Evolutionary conservation across 2,113 vertebrate species (phyloP).

Genomic region (Vimba vimba): DNA sequence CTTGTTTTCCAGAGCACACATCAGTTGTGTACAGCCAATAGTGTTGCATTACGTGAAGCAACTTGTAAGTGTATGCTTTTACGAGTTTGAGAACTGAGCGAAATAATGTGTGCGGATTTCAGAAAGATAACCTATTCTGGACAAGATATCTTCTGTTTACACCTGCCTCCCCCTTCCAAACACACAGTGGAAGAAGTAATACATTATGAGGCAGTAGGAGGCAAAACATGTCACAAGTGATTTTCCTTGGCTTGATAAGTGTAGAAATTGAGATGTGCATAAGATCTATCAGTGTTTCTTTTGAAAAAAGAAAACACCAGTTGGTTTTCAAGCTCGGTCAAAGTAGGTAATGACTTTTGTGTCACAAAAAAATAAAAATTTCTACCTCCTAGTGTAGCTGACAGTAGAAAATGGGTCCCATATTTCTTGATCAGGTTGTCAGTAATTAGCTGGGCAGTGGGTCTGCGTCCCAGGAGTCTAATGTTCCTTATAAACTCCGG

Average conservation of each 20-base stretch:
- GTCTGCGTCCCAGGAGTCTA: constrained; percentile 89
- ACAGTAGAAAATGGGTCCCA: constrained; percentile 95
- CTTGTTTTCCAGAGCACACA: constrained; percentile 62
- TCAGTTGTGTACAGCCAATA: constrained; percentile 50
- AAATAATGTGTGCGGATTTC: constrained; percentile 69
- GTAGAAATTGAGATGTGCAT: constrained; percentile 1
- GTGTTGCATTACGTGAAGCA: constrained; percentile 61
- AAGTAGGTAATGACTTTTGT: constrained; percentile 6
- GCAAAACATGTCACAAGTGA: constrained; percentile 38
- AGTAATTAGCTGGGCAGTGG: constrained; percentile 90
- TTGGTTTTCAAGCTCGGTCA: constrained; percentile 1
- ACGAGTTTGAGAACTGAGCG: constrained; percentile 45
- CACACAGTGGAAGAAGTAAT: constrained; percentile 31
- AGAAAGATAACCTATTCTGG: constrained; percentile 60
- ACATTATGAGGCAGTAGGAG: constrained; percentile 28
- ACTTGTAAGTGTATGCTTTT: constrained; percentile 65
- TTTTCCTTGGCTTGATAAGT: constrained; percentile 27
- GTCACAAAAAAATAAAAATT: constrained; percentile 17
- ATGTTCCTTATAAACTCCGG: constrained; percentile 96
- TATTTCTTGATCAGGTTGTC: constrained; percentile 98
- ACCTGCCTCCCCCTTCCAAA: constrained; percentile 26
- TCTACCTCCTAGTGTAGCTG: constrained; percentile 95
- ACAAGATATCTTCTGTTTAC: constrained; percentile 40
- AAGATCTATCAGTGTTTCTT: constrained; percentile 35
- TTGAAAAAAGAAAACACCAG: background rate